phyloP scores from a whole-genome alignment of 64 coral and sea anemone species.

The Montipora cactus region DNA sequence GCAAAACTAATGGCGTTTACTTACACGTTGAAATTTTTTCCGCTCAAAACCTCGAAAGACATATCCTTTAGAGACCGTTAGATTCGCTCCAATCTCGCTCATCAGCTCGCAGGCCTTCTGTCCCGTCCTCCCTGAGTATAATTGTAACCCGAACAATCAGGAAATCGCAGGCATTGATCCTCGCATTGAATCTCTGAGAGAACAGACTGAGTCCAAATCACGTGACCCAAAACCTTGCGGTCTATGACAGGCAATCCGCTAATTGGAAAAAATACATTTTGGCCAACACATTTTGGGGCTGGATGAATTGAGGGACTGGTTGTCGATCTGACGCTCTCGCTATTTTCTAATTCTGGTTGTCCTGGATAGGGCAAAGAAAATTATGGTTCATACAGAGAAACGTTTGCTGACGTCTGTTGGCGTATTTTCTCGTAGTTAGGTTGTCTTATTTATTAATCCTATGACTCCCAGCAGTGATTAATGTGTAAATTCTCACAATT shows the following conservation, averaged over 20 bases:
- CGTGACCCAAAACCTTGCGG: conserved; percentile 17
- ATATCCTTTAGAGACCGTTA: neutral
- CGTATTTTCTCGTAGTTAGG: no score
- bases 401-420: no score
- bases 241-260: neutral
- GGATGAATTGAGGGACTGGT: neutral
- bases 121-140: neutral
- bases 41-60: conserved; percentile 32
- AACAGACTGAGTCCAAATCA: conserved; percentile 19
- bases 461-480: no score
- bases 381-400: no score
- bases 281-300: neutral
- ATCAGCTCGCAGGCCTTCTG: neutral
- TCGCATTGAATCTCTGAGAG: conserved; percentile 24
- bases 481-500: no score
- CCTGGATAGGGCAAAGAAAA: no score
- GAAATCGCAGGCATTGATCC: conserved; percentile 21
- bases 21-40: neutral
- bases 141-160: conserved; percentile 32
- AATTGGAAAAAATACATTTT: neutral
- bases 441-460: no score
- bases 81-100: neutral
- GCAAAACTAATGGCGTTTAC: neutral
- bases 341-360: no score
- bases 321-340: no score